Base-by-base conservation (phyloP, 1,140 invertebrate genomes). In the Listronotus oregonensis region DNA sequence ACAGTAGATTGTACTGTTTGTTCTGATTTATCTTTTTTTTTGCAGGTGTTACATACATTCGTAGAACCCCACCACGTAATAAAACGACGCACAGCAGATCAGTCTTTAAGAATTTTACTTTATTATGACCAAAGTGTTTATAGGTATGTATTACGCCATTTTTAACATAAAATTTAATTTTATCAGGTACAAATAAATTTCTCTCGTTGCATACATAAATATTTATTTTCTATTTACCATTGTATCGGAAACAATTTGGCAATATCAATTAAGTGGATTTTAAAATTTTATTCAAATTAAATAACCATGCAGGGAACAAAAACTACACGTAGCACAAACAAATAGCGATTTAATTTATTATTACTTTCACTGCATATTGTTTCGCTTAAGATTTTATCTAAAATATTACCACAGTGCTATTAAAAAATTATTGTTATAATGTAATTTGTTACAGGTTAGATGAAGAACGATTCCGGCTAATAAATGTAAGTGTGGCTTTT, bases 81-180 rank as follows among this genome's bases (percentile, higher is more conserved):
- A 67, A 89, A 86, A 71, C 94, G 93, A 78, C 82, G 94, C 57
- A 95, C 91, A 79, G 86, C 90, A 65, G 88, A 90, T 81, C 92
- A 96, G 75, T 90, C 89, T 1, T 82, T 97, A 54, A 85, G 94
- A 73, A 96, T 97, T 71, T 86, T 94, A 67, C 84, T 96, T 64
- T 89, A 89, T 75, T 97, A 96, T 79, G 95, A 97, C 77, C 84
- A 90, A 63, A 96, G 93, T 76, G 90, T 97, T 51, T 90, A 90
- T 80, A 90, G 88, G 92, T 94, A 77, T 85, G 86, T 49, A 14
- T 27, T 27, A 5, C 1, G 21, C 21, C 1, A 27, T 27, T 27
- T 27, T 14, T 42, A 12, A 2, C 1, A 42, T 42, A 42, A 12
- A 12, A 12, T 42, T 11, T 42, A 40, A 40, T 14, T 3, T 42